A percentile compares a stretch with the other conserved stretches of the same genome.
phyloP scores from a whole-genome alignment of 2,113 vertebrate genomes.

The Neolamprologus cancellatus region DNA sequence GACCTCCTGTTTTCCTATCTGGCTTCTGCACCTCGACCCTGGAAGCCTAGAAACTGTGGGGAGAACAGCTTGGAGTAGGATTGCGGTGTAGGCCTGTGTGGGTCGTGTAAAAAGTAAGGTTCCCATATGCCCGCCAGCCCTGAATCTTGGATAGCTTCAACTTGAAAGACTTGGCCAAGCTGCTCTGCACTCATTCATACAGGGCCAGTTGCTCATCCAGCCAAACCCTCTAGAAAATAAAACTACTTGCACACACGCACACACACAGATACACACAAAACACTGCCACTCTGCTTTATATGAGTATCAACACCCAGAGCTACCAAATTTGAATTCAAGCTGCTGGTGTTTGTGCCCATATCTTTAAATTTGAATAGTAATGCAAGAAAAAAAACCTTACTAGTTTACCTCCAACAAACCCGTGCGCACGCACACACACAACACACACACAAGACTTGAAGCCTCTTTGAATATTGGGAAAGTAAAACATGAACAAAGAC shows the following conservation, averaged over 20 bases:
- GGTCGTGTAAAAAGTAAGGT: neutral
- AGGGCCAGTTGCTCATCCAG: conserved; percentile 20
- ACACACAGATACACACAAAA: neutral
- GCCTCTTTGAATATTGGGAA: neutral
- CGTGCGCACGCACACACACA: rapidly evolving
- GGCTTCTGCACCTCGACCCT: neutral
- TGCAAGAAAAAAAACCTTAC: neutral
- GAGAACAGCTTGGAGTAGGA: neutral
- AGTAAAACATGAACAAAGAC: neutral
- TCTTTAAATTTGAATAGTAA: conserved; percentile 16
- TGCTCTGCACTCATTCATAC: conserved; percentile 41
- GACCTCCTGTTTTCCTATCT: conserved; percentile 4
- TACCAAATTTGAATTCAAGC: conserved; percentile 10
- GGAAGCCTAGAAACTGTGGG: neutral
- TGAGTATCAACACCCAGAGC: neutral
- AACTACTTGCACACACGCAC: neutral
- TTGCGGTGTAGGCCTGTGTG: neutral
- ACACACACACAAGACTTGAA: rapidly evolving
- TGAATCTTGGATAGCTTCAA: conserved; percentile 34
- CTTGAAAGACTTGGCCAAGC: conserved; percentile 5
- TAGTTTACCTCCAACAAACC: neutral
- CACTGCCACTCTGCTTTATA: neutral
- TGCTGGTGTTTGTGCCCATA: neutral
- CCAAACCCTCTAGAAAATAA: conserved; percentile 40
- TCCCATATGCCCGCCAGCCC: neutral